Evolutionary conservation across 2,888 invertebrate genomes (phyloP).

Genomic region (Cheilosia impressa): DNA sequence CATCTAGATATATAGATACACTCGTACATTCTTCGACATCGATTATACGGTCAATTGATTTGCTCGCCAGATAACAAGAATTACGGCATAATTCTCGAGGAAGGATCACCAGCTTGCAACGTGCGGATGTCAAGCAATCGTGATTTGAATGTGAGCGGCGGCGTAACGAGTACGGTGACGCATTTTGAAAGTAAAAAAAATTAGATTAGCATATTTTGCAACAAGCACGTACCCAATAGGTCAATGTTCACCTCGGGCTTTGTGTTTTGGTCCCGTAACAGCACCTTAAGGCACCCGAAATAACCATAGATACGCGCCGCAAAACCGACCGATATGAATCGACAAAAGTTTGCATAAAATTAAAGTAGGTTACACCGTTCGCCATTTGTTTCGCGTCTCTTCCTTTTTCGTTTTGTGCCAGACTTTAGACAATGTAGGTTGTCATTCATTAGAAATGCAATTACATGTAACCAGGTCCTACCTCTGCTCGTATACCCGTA

Average conservation of each 20-base stretch:
- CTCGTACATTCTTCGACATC: no score
- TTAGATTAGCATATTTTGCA: slow-evolving; percentile 47
- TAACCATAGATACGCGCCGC: slow-evolving; percentile 42
- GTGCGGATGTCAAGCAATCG: neutral
- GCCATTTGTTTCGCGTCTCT: slow-evolving; percentile 21
- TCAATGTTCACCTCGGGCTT: slow-evolving; percentile 42
- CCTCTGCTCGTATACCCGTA: slow-evolving; percentile 1
- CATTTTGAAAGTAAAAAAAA: slow-evolving; percentile 13
- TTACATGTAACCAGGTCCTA: slow-evolving; percentile 63
- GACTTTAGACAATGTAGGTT: slow-evolving; percentile 48
- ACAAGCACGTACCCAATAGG: slow-evolving; percentile 33
- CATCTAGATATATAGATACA: neutral
- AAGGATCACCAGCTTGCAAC: slow-evolving; percentile 21
- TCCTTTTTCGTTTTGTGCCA: neutral
- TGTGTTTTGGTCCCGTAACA: slow-evolving; percentile 30
- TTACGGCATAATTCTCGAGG: slow-evolving; percentile 10
- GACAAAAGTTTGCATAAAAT: slow-evolving; percentile 37
- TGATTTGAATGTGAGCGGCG: neutral
- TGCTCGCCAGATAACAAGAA: slow-evolving; percentile 7
- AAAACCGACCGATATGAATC: slow-evolving; percentile 17
- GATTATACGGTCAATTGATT: slow-evolving; percentile 32
- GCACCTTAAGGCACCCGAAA: slow-evolving; percentile 17
- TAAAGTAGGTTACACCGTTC: slow-evolving; percentile 57
- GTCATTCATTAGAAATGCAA: slow-evolving; percentile 69
- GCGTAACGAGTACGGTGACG: slow-evolving; percentile 19